phyloP scores from a whole-genome alignment of 1,140 invertebrate genomes.

The Cherax destructor region DNA sequence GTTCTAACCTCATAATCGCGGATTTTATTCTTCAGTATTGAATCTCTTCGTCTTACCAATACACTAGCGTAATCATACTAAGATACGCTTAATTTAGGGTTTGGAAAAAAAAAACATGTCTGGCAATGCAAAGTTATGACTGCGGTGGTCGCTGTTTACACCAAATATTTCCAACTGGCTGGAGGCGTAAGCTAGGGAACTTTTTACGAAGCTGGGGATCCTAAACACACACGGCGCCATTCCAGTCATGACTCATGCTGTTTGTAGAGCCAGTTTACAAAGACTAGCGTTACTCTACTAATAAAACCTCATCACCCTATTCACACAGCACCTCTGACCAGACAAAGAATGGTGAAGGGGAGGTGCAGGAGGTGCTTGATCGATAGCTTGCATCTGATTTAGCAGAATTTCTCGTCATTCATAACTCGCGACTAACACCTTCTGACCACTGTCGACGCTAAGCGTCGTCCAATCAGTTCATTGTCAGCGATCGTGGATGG shows the following conservation, averaged over 20 bases:
- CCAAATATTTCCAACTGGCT: constrained; percentile 55
- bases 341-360: constrained; percentile 50
- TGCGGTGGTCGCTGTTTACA: constrained; percentile 37
- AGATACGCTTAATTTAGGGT: too few relatives aligned
- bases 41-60: too few relatives aligned
- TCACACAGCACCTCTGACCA: constrained; percentile 59
- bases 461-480: constrained; percentile 29
- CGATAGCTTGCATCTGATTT: constrained; percentile 49
- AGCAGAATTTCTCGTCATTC: constrained; percentile 52
- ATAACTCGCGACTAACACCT: neutral
- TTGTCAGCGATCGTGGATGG: neutral
- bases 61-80: too few relatives aligned
- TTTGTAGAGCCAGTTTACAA: constrained; percentile 59
- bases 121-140: constrained; percentile 19
- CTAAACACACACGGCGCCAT: constrained; percentile 51
- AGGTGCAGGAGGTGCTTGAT: constrained; percentile 23
- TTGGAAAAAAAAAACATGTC: neutral
- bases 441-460: constrained; percentile 5
- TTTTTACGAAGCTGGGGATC: constrained; percentile 52
- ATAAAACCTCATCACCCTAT: constrained; percentile 65
- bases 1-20: too few relatives aligned
- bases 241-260: constrained; percentile 46
- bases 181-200: constrained; percentile 36
- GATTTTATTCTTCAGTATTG: too few relatives aligned
- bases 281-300: constrained; percentile 61